phyloP scores from a whole-genome alignment of 1,140 invertebrate genomes.

The Globodera ellingtonae region DNA sequence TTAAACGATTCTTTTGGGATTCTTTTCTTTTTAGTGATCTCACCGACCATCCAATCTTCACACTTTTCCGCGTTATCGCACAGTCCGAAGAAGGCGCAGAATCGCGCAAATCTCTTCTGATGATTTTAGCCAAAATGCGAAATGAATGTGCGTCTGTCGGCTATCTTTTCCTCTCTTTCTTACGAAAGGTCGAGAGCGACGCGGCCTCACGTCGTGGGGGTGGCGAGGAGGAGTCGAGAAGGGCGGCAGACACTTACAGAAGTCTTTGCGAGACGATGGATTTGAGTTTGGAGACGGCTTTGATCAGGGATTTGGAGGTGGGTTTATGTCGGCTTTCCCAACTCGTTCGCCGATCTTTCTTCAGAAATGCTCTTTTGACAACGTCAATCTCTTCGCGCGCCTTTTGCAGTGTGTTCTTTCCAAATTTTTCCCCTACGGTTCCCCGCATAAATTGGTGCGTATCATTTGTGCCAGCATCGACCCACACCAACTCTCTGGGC shows the following conservation, averaged over 20 bases:
- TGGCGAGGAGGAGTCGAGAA: conserved; percentile 7
- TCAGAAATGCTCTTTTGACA: conserved; percentile 38
- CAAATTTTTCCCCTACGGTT: conserved; percentile 13
- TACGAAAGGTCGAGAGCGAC: conserved; percentile 23
- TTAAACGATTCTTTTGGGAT: not conserved
- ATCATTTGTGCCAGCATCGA: conserved; percentile 32
- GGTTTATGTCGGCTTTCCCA: not conserved
- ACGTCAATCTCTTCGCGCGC: conserved; percentile 31
- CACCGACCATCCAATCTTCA: conserved; percentile 26
- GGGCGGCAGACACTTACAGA: conserved; percentile 22
- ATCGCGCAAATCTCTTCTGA: conserved; percentile 27
- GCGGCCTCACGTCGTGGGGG: not conserved
- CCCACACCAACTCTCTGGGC: conserved; percentile 24
- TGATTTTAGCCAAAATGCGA: conserved; percentile 38
- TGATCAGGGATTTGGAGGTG: conserved; percentile 35
- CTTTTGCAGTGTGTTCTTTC: conserved; percentile 33
- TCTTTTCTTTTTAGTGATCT: conserved; percentile 21
- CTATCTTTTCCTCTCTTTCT: conserved; percentile 36
- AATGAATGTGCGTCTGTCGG: conserved; percentile 29
- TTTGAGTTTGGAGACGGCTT: conserved; percentile 13
- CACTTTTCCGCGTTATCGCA: conserved; percentile 30
- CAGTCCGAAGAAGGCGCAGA: conserved; percentile 28
- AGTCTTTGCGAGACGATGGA: conserved; percentile 21
- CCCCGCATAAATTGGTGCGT: conserved; percentile 31
- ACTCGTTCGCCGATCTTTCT: not conserved